Evolutionary conservation across 1,140 invertebrate genomes (phyloP), one percentile per base, ranked within the genome.

Genomic region (Ooceraea biroi): DNA sequence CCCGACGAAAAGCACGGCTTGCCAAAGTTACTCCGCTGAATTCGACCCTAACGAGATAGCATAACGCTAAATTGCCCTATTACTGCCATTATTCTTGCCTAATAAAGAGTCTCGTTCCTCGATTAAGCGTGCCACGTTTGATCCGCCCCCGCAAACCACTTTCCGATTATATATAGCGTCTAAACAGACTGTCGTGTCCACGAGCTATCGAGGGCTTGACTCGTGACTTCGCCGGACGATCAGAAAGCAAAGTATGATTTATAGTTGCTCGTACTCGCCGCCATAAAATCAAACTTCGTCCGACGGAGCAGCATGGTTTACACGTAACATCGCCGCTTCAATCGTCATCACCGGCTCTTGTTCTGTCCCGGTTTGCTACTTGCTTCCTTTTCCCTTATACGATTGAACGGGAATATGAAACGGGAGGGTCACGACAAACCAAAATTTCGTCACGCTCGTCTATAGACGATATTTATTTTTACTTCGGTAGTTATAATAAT

Each of bases 141-240:
- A 52, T 52, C 57, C 69, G 55, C 25, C 27, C 14, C 27, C 36
- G 36, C 36, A 22, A 57, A 58, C 36, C 65, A 57, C 71, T 71
- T 80, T 46, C 36, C 65, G 76, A 80, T 80, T 80, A 71, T 80
- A 80, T 80, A 80, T 44, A 17, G 52, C 36, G 12, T 46, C 61
- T 80, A 80, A 80, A 80, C 76, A 71, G 76, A 80, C 50, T 80
- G 65, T 71, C 65, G 76, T 80, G 76, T 41, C 50, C 65, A 57
- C 22, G 25, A 22, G 52, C 76, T n/a, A 80, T 80, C 68, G 80
- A 76, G 57, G 30, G 27, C 14, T 60, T 44, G 68, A 69, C 44
- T 82, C 36, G 48, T 82, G 50, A 58, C 19, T 82, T 76, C 58
- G 52, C 69, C 4, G 57, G 80, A 72, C 69, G 61, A 73, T 73